Conservation (phyloP, 2,797 vertebrate genomes). For the Myiothlypis chrysogaster region DNA sequence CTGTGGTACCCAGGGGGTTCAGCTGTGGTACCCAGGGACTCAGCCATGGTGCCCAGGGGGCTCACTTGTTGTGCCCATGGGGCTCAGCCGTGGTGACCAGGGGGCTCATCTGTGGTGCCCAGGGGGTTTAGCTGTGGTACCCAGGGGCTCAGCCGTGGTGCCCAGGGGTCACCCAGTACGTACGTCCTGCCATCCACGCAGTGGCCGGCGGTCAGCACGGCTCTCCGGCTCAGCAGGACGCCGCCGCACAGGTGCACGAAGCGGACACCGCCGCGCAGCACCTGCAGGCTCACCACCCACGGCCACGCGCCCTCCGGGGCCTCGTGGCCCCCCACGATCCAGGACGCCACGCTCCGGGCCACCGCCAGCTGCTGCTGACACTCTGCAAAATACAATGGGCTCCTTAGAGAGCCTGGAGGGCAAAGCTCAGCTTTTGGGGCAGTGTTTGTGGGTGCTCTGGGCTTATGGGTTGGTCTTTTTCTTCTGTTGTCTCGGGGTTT, state of each 20-base stretch:
- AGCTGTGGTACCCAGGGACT: not conserved
- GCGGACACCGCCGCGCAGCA: not conserved
- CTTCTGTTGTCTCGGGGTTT: rapidly evolving
- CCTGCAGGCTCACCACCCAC: not conserved
- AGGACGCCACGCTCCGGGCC: not conserved
- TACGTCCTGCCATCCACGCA: not conserved
- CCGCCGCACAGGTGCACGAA: not conserved
- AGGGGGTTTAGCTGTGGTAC: rapidly evolving
- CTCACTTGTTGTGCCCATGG: no score
- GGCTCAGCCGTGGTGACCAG: rapidly evolving
- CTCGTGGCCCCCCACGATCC: not conserved
- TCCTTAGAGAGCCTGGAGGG: not conserved
- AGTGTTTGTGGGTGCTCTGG: not conserved
- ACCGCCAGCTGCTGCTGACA: not conserved
- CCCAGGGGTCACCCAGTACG: not conserved
- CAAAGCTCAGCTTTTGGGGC: not conserved
- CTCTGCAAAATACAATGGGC: not conserved
- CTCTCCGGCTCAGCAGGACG: not conserved
- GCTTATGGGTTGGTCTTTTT: no score
- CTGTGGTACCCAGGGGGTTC: rapidly evolving
- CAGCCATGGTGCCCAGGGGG: not conserved
- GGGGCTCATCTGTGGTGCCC: not conserved
- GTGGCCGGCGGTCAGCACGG: not conserved
- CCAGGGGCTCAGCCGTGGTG: rapidly evolving
- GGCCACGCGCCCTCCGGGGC: not conserved